phyloP scores from a whole-genome alignment of 2,888 invertebrate species.

The Tenthredo notha region DNA sequence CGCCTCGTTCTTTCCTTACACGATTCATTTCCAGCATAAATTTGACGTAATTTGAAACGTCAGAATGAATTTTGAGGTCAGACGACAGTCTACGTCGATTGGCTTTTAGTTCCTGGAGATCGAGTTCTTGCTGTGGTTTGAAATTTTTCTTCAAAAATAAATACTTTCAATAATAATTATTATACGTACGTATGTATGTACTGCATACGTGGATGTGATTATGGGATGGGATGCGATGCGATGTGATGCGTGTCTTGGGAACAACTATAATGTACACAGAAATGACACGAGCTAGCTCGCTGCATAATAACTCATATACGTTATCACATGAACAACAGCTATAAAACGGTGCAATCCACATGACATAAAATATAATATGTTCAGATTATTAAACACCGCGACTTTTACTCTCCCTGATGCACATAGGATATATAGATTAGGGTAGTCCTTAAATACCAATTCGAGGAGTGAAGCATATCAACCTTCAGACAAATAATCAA shows the following conservation, averaged over 20 bases:
- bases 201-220: background rate
- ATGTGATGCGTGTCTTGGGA: background rate
- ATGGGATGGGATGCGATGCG: background rate
- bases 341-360: conserved; percentile 34
- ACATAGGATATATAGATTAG: background rate
- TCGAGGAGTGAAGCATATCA: no score
- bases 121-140: background rate
- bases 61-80: background rate
- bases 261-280: background rate
- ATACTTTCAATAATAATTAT: background rate
- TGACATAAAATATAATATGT: conserved; percentile 22
- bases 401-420: background rate
- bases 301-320: conserved; percentile 17
- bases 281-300: background rate
- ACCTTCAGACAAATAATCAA: no score
- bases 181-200: background rate
- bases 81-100: background rate
- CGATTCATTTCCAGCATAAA: background rate
- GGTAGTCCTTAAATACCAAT: no score
- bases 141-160: background rate
- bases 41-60: no score
- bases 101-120: background rate
- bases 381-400: conserved; percentile 16
- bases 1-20: background rate
- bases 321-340: conserved; percentile 33